Percentiles rank a stretch among this genome's conserved stretches.
phyloP scores from a whole-genome alignment of 2,113 vertebrate genomes.

The Quiscalus mexicanus region DNA sequence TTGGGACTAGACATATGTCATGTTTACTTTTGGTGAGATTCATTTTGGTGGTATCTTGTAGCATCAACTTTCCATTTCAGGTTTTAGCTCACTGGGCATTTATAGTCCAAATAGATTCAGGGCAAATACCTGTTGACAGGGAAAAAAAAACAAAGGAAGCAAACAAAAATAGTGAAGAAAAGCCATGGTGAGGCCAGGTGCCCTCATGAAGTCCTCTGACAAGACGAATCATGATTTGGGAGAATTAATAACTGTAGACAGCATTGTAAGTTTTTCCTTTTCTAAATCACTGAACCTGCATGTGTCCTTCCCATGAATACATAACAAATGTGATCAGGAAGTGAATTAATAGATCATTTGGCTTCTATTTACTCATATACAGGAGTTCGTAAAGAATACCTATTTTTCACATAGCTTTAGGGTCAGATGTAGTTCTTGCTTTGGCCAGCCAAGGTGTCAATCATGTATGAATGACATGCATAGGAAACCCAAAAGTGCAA shows the following conservation, averaged over 20 bases:
- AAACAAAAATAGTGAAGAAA: constrained; percentile 39
- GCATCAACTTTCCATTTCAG: constrained; percentile 17
- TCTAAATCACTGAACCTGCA: not conserved
- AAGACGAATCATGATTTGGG: constrained; percentile 46
- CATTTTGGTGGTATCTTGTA: not conserved
- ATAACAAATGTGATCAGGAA: constrained; percentile 37
- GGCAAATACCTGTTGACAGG: constrained; percentile 35
- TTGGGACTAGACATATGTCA: not conserved
- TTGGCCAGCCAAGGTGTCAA: not conserved
- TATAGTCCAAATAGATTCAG: constrained; percentile 12
- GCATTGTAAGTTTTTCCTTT: constrained; percentile 51
- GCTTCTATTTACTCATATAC: constrained; percentile 9
- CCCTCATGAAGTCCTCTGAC: constrained; percentile 16
- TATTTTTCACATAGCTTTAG: not conserved
- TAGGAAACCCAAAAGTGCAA: not conserved
- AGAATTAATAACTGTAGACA: constrained; percentile 49
- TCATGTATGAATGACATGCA: not conserved
- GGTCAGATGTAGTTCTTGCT: not conserved
- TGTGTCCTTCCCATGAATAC: not conserved
- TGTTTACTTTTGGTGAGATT: not conserved
- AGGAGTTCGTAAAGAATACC: not conserved
- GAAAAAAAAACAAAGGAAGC: constrained; percentile 25
- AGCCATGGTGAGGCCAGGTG: constrained; percentile 8
- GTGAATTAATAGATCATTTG: constrained; percentile 22
- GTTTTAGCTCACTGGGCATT: constrained; percentile 18